Conservation (phyloP, 1,140 invertebrate genomes). For the Drosophila equinoxialis region DNA sequence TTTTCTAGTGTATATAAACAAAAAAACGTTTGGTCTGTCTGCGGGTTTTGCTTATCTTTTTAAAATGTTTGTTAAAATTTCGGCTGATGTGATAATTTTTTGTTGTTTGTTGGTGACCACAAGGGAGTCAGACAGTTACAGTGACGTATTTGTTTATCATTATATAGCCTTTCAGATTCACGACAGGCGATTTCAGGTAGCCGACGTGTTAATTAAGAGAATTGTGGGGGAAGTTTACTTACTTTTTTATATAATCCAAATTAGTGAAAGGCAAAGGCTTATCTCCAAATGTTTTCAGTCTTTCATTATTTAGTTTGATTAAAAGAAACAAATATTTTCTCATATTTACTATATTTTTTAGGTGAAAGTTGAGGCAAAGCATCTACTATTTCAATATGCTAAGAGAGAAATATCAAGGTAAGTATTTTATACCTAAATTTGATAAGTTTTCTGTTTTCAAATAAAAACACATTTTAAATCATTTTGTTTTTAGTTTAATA, state of each 20-base stretch:
- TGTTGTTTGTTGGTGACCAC: neutral
- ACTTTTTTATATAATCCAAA: conserved; percentile 54
- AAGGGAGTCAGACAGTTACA: conserved; percentile 18
- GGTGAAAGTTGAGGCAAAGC: conserved; percentile 32
- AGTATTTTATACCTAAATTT: neutral
- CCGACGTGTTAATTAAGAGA: neutral
- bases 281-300: neutral
- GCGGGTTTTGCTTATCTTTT: conserved; percentile 25
- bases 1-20: neutral
- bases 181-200: neutral
- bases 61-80: conserved; percentile 23
- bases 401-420: neutral
- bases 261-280: conserved; percentile 30
- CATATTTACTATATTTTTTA: conserved; percentile 25
- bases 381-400: neutral
- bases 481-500: conserved; percentile 42
- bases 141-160: conserved; percentile 5
- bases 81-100: conserved; percentile 23
- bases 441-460: neutral
- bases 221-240: conserved; percentile 31
- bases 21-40: too few relatives aligned
- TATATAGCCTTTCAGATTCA: conserved; percentile 4
- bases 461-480: neutral
- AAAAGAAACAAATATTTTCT: conserved; percentile 27
- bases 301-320: conserved; percentile 9